These are phyloP conservation scores for Cheiracanthium punctorium DNA, from an alignment of 2,888 invertebrate species.

Conservation along the genomic window DNA sequence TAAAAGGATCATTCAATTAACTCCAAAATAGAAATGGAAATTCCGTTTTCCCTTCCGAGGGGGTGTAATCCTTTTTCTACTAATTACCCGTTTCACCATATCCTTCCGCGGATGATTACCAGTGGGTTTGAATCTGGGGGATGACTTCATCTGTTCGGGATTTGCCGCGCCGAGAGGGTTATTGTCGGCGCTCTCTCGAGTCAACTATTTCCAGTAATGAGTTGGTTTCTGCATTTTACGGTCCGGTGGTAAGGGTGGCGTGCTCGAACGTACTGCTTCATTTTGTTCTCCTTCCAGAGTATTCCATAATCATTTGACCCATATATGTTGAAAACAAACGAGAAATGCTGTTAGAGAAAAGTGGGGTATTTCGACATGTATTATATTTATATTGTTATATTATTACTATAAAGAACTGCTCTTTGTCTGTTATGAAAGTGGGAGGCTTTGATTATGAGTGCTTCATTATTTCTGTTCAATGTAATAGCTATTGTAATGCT, in stretches of 20 bases:
- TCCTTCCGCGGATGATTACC: not conserved
- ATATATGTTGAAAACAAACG: conserved; percentile 1
- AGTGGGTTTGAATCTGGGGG: not conserved
- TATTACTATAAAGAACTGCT: no score
- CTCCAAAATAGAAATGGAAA: not conserved
- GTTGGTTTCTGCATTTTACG: conserved; percentile 19
- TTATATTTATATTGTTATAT: no score
- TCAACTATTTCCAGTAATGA: conserved; percentile 22
- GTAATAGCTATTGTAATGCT: no score
- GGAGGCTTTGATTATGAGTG: no score
- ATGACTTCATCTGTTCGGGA: not conserved
- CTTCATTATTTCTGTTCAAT: no score
- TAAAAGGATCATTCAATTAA: not conserved
- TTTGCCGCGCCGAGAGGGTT: not conserved
- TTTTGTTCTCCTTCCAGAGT: not conserved
- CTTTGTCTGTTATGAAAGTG: no score
- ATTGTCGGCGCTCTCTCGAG: not conserved
- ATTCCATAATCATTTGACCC: conserved; percentile 42
- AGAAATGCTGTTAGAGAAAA: not conserved
- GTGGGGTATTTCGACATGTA: no score
- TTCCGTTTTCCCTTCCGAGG: not conserved
- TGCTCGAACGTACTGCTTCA: not conserved
- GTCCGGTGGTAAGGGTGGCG: conserved; percentile 1
- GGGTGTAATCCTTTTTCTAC: not conserved
- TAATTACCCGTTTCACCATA: not conserved